These are phyloP conservation scores for Helicolenus hilgendorfi DNA, from an alignment of 2,797 vertebrate species.

Conservation along the genomic window DNA sequence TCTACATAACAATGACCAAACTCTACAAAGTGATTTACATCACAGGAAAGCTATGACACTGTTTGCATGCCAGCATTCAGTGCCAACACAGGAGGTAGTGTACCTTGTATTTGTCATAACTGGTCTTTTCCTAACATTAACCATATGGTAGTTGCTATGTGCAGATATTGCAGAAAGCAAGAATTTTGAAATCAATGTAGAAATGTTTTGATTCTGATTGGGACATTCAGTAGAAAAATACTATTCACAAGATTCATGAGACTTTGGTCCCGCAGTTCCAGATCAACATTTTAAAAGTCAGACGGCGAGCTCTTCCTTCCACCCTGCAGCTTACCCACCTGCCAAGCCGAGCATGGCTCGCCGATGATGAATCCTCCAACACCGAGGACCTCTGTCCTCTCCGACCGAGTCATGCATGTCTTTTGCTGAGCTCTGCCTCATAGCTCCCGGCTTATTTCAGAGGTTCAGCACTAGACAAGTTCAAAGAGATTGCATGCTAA, in stretches of 20 bases:
- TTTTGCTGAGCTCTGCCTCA: conserved; percentile 60
- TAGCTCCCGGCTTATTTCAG: conserved; percentile 46
- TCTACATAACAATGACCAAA: background rate
- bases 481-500: conserved; percentile 21
- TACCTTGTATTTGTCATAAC: background rate
- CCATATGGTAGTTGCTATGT: background rate
- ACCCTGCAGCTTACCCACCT: conserved; percentile 11
- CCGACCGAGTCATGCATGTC: conserved; percentile 40
- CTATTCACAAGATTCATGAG: background rate
- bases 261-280: background rate
- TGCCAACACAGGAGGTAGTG: background rate
- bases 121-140: background rate
- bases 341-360: conserved; percentile 11
- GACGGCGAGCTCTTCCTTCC: background rate
- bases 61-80: background rate
- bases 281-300: conserved; percentile 34
- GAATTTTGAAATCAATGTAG: background rate
- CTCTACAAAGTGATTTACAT: background rate
- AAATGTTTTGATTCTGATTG: background rate
- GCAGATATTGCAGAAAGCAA: background rate
- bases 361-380: conserved; percentile 41
- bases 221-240: background rate
- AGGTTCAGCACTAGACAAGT: conserved; percentile 30
- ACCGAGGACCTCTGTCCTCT: conserved; percentile 37
- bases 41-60: background rate